These are phyloP conservation scores for Diplosoma virens DNA, from an alignment of 23 tunicate genomes.

Conservation along the genomic window DNA sequence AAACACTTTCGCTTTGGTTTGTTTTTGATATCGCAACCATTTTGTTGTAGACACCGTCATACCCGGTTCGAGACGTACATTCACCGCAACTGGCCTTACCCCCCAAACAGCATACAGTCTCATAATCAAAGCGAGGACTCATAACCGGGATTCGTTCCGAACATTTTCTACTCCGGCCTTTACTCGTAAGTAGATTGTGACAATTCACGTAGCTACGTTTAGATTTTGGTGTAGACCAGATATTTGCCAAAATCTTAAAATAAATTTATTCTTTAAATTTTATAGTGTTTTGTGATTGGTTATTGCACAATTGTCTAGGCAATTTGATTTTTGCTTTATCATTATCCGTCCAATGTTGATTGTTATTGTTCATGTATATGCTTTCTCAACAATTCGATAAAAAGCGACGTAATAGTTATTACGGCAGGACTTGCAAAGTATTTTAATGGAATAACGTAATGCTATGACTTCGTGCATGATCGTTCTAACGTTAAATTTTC, in stretches of 20 bases:
- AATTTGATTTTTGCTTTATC: neutral
- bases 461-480: too few relatives aligned
- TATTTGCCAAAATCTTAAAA: neutral
- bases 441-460: too few relatives aligned
- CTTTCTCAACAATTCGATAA: too few relatives aligned
- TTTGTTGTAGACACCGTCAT: conserved; percentile 41
- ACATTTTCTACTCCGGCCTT: conserved; percentile 7
- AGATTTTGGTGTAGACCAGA: neutral
- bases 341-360: too few relatives aligned
- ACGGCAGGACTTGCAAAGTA: too few relatives aligned
- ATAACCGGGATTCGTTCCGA: conserved; percentile 14
- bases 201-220: neutral
- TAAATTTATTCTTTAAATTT: neutral
- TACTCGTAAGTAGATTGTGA: conserved; percentile 28
- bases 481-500: too few relatives aligned
- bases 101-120: conserved; percentile 45
- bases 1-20: too few relatives aligned
- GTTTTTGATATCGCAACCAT: too few relatives aligned
- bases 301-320: neutral
- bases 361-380: too few relatives aligned
- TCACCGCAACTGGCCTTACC: conserved; percentile 31
- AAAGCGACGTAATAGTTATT: too few relatives aligned
- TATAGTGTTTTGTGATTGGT: neutral
- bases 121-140: conserved; percentile 23
- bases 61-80: conserved; percentile 1